Base-by-base conservation (phyloP, 1,140 invertebrate species). In the Neodiprion lecontei region DNA sequence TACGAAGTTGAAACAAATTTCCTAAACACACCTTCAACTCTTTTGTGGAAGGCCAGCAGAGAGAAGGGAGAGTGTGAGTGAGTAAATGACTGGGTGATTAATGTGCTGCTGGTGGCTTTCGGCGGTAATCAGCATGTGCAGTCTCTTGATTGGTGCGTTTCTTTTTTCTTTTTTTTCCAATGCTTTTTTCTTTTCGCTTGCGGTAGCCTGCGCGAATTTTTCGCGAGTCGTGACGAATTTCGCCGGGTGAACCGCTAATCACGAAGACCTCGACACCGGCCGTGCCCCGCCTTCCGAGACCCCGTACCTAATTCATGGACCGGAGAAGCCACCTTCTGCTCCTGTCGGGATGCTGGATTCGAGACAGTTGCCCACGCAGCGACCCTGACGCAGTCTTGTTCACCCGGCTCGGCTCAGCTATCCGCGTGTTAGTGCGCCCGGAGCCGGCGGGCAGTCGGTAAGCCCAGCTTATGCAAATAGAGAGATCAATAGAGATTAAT, bases 381-480 rank as follows among this genome's bases (percentile, higher is more conserved):
- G 7, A 23, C 67, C 12, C 67, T 47, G 21, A 69, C 67, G 67
- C 67, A 69, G 21, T 69, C 12, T 21, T 69, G 67, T 69, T 69
- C 67, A 23, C 17, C 17, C 67, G 67, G 67, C 67, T 69, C 12
- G 21, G 61, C 61, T 14, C 76, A 72, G 70, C 65, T 17, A 1
- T 40, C 28, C 28, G n/a, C 53, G 53, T 61, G 53, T 12, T 61
- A 81, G 80, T 79, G 77, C 78, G 80, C 80, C 77, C 80, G 79
- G 78, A 61, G 79, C 73, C 74, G 73, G 74, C 77, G 80, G 76
- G 69, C 78, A 79, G 80, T 80, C 76, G 73, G 78, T 82, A 82
- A 82, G 79, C 81, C 76, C 69, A 78, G 81, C 79, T 82, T 80
- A 82, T 81, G 80, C 67, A 81, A 81, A 82, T 81, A 81, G 74